A percentile compares a stretch with the other conserved stretches of the same genome.
Conservation (phyloP, 2,113 vertebrate species). For the Perognathus longimembris region DNA sequence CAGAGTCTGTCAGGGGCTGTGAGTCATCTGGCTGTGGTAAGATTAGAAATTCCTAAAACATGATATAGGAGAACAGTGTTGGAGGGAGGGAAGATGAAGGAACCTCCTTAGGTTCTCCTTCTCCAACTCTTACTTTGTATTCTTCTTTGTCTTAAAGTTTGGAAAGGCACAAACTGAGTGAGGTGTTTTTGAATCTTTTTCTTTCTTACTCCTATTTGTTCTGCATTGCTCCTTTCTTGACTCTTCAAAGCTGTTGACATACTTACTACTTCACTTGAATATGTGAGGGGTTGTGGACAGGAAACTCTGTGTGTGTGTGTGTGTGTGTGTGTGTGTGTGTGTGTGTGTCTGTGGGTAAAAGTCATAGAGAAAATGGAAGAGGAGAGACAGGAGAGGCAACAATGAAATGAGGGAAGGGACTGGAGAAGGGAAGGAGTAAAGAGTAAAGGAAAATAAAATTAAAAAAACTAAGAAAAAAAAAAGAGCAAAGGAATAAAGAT, state of each 20-base stretch:
- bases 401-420: not conserved
- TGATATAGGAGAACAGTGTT: not conserved
- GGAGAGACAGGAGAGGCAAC: not conserved
- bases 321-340: not conserved
- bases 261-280: not conserved
- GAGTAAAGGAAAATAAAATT: no score
- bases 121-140: rapidly evolving
- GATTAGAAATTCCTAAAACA: constrained; percentile 81
- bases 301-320: not conserved
- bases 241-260: not conserved
- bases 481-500: not conserved
- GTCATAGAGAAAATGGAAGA: not conserved
- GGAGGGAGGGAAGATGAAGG: constrained; percentile 2
- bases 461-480: not conserved
- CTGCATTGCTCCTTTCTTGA: not conserved
- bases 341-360: not conserved
- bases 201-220: not conserved
- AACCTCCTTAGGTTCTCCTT: not conserved
- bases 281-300: not conserved
- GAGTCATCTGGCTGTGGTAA: constrained; percentile 83
- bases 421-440: not conserved
- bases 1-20: constrained; percentile 73
- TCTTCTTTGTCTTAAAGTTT: not conserved
- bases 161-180: not conserved
- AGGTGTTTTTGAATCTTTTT: not conserved